A percentile compares a stretch with the other conserved stretches of the same genome.
These are phyloP conservation scores for Nebria ingens DNA, from an alignment of 1,140 invertebrate genomes.

Conservation along the genomic window DNA sequence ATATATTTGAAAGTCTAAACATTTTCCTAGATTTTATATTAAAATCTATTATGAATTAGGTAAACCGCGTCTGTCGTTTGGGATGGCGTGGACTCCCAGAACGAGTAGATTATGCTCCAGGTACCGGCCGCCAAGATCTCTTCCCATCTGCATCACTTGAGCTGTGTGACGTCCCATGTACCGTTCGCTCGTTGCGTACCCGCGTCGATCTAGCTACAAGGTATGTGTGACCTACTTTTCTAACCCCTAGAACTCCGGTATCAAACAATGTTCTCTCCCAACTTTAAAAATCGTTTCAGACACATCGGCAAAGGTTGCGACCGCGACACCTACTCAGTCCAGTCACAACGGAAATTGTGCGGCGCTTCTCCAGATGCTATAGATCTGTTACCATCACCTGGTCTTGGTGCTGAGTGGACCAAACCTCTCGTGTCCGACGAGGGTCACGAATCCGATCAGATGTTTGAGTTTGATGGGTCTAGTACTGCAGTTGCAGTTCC, in stretches of 20 bases:
- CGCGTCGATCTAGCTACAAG: constrained; percentile 51
- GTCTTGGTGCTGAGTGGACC: constrained; percentile 73
- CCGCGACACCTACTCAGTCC: constrained; percentile 80
- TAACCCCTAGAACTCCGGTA: no score
- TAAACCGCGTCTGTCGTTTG: constrained; percentile 41
- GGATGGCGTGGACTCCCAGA: constrained; percentile 69
- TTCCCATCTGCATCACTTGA: constrained; percentile 80
- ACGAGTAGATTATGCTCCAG: constrained; percentile 83
- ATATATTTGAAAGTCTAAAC: no score
- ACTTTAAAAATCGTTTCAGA: no score
- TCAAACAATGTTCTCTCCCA: no score
- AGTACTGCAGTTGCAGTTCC: constrained; percentile 80
- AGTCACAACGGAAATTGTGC: constrained; percentile 82
- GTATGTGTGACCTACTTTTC: no score
- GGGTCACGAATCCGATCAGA: constrained; percentile 78
- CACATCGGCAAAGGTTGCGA: constrained; percentile 89
- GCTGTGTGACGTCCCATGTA: constrained; percentile 78
- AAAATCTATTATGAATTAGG: no score
- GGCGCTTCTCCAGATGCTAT: constrained; percentile 54
- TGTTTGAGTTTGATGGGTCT: constrained; percentile 88
- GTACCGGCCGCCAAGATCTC: constrained; percentile 62
- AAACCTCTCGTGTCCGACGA: constrained; percentile 80
- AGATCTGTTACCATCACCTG: constrained; percentile 79
- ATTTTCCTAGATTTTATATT: no score
- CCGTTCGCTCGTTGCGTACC: constrained; percentile 49